These are phyloP conservation scores for Mastomys natalensis DNA, from an alignment of 2,113 vertebrate species.

Conservation along the genomic window DNA sequence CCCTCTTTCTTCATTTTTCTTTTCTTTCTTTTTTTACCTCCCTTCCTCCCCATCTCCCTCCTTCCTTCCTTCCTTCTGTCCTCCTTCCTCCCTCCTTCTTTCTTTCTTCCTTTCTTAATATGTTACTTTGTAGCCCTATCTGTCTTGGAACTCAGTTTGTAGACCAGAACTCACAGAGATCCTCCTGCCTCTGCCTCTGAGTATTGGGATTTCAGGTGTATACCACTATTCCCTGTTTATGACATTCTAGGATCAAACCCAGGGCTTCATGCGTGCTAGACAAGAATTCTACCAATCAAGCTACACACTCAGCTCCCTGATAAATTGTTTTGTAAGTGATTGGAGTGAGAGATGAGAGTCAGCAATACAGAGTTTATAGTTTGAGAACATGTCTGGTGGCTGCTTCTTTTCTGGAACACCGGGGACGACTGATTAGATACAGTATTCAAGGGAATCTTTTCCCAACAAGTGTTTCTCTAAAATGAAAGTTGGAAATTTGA, in stretches of 20 bases:
- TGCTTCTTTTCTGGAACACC: neutral
- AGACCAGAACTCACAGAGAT: neutral
- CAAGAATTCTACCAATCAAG: neutral
- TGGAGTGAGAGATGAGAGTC: conserved; percentile 30
- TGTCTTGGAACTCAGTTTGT: neutral
- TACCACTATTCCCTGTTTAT: neutral
- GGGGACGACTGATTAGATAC: neutral
- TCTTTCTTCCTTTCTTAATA: neutral
- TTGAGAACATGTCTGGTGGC: neutral
- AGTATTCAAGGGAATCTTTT: neutral
- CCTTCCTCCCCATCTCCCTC: neutral
- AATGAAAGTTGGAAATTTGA: conserved; percentile 12
- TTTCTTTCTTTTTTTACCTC: neutral
- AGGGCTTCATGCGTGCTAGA: neutral
- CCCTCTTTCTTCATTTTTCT: neutral
- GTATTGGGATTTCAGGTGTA: neutral
- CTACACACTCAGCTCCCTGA: neutral
- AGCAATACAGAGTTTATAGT: neutral
- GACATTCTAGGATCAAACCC: neutral
- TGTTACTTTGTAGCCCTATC: no score
- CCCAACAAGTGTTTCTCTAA: neutral
- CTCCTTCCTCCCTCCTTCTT: accelerated
- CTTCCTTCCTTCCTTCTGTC: neutral
- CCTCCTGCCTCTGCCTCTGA: neutral
- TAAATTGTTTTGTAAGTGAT: conserved; percentile 34